phyloP scores from a whole-genome alignment of 2,888 invertebrate genomes.

The Xestoiulus laeticollis region DNA sequence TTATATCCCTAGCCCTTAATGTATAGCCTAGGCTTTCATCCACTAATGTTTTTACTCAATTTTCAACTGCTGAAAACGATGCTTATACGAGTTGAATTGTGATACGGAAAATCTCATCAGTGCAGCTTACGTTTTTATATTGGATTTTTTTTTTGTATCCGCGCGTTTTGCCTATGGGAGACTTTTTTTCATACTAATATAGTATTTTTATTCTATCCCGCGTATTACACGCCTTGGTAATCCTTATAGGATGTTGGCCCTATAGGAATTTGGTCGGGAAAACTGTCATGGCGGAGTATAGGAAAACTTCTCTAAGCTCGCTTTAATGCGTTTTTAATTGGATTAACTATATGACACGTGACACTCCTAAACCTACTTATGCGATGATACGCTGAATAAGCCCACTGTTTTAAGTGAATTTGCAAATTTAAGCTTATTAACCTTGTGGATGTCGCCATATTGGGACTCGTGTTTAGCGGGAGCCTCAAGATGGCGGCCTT shows the following conservation, averaged over 20 bases:
- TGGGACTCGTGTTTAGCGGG: background rate
- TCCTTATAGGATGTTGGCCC: background rate
- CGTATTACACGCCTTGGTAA: background rate
- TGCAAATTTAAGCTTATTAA: background rate
- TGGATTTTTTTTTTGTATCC: background rate
- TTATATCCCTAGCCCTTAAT: background rate
- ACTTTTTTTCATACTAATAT: background rate
- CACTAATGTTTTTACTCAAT: slow-evolving; percentile 35
- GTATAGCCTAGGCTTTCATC: background rate
- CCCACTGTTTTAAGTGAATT: background rate
- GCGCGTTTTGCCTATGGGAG: background rate
- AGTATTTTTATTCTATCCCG: background rate
- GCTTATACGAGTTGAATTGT: background rate
- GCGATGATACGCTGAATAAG: background rate
- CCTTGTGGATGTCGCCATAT: background rate
- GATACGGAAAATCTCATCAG: slow-evolving; percentile 30
- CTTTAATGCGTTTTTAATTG: slow-evolving; percentile 27
- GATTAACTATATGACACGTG: slow-evolving; percentile 4
- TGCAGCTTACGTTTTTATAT: background rate
- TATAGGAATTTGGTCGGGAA: background rate
- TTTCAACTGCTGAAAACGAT: background rate
- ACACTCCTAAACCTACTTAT: background rate
- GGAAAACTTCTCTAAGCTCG: background rate
- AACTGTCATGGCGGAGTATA: background rate
- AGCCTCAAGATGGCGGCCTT: background rate